Evolutionary conservation across 1,140 invertebrate species (phyloP), one percentile per base, ranked within the genome.

Genomic region (Megathymus violae): DNA sequence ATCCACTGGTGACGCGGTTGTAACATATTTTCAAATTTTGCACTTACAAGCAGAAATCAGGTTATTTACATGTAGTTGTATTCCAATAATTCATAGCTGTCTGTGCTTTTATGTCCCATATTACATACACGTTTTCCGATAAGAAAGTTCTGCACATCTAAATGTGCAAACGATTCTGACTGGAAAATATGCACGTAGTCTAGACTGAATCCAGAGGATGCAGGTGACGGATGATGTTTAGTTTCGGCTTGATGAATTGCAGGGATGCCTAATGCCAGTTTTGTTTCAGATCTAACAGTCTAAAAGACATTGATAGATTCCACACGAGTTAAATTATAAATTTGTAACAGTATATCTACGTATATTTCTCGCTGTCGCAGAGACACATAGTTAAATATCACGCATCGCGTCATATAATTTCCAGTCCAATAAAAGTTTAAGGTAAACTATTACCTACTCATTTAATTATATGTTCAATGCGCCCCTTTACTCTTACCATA

Each of bases 31-130:
- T 5, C 27, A 25, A 15, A 1, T 19, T 51, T 51, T 36, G 10
- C 6, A 4, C 14, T 16, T 22, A 15, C 17, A 25, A 40, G 19
- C 17, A 2, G 10, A 52, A 52, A 52, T 40, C 40, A 17, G 40
- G 40, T 16, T n/a, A 17, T 38, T 16, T 40, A 11, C 16, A 40
- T 52, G 22, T 34, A 40, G 40, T 19, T 52, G 17, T 6, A 15
- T 25, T 38, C 36, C 11, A 43, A 13, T 56, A 25, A 56, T 44
- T 56, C 44, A 44, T 15, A 27, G 41, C 22, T 43, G 40, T 19
- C 27, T 44, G 22, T 40, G 40, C 22, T 43, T 54, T 56, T 56
- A 56, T 56, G 38, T 40, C 22, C 1, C 34, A 31, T 22, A 56
- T 56, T 43, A 56, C 19, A 27, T 44, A 44, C 22, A 31, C 38